Evolutionary conservation across 2,113 vertebrate genomes (phyloP), one percentile per base, ranked within the genome.

Genomic region (Coregonus clupeaformis): DNA sequence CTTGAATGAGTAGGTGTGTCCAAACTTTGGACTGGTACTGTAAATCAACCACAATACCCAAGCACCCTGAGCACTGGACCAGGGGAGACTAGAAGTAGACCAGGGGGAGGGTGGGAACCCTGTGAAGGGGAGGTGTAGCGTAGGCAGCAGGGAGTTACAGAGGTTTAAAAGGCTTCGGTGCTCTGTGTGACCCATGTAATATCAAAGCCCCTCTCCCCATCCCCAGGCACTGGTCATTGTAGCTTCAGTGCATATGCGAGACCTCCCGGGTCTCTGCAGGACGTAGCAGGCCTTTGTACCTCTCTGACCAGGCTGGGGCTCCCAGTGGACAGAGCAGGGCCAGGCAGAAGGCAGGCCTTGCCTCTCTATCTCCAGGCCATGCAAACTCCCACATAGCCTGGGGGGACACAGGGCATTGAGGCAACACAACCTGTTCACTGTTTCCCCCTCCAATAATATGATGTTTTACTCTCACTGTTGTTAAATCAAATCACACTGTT

Each of bases 141-240:
- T 52, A 52, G 30, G 65, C 14, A 30, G 65, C 65, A 69, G 83
- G 77, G 59, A 78, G 47, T 85, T 84, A 85, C 71, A 72, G 79
- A 76, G 82, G 73, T 88, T 89, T 91, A 74, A 90, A 89, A 84
- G 80, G 81, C 86, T 82, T 84, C 59, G 77, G 80, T 85, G 91
- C 91, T 88, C 89, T 86, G 85, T 89, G 86, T 88, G 91, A 91
- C 76, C 84, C 90, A 90, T 93, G 93, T 94, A 89, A 84, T 88
- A 94, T 93, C 92, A 94, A 92, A 93, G 90, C 83, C 84, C 77
- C 77, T 78, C 86, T 87, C 78, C 83, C 82, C 91, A 92, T 89
- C 88, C 92, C 85, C 87, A 90, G 88, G 90, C 90, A 86, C 86
- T 76, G 81, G 65, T 86, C 91, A 90, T 92, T 92, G 90, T 88